Conservation (phyloP, 1,140 invertebrate species). For the Tachypleus tridentatus region DNA sequence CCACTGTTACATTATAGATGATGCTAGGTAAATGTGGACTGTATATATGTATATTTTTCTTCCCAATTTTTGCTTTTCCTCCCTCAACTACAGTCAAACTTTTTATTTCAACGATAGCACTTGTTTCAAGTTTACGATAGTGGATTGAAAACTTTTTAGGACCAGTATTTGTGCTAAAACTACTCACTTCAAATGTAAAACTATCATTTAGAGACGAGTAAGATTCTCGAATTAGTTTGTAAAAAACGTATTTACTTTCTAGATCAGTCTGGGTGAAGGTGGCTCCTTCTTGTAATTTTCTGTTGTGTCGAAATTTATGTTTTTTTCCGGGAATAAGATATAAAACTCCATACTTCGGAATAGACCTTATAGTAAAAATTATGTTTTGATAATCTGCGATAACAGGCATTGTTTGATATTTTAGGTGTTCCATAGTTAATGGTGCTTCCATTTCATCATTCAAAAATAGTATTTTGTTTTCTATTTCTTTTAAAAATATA, state of each 20-base stretch:
- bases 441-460: slow-evolving; percentile 50
- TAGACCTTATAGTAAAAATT: slow-evolving; percentile 41
- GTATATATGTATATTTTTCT: slow-evolving; percentile 55
- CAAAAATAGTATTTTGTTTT: slow-evolving; percentile 42
- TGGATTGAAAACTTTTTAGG: slow-evolving; percentile 49
- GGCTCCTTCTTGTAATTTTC: slow-evolving; percentile 42
- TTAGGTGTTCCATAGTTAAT: slow-evolving; percentile 46
- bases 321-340: too few relatives aligned
- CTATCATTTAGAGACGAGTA: slow-evolving; percentile 65
- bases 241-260: slow-evolving; percentile 48
- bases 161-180: slow-evolving; percentile 52
- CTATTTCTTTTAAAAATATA: neutral
- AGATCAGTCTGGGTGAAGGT: slow-evolving; percentile 75
- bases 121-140: slow-evolving; percentile 35
- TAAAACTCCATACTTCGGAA: slow-evolving; percentile 31
- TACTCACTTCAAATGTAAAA: slow-evolving; percentile 54
- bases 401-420: slow-evolving; percentile 59
- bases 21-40: slow-evolving; percentile 57
- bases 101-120: slow-evolving; percentile 44
- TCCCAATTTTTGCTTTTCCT: slow-evolving; percentile 45
- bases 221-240: slow-evolving; percentile 50
- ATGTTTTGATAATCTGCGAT: slow-evolving; percentile 49
- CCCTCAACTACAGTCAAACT: slow-evolving; percentile 67
- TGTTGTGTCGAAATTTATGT: too few relatives aligned
- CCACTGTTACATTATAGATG: slow-evolving; percentile 59